Evolutionary conservation across 2,113 vertebrate genomes (phyloP), one percentile per base, ranked within the genome.

Genomic region (Ophiodon elongatus): DNA sequence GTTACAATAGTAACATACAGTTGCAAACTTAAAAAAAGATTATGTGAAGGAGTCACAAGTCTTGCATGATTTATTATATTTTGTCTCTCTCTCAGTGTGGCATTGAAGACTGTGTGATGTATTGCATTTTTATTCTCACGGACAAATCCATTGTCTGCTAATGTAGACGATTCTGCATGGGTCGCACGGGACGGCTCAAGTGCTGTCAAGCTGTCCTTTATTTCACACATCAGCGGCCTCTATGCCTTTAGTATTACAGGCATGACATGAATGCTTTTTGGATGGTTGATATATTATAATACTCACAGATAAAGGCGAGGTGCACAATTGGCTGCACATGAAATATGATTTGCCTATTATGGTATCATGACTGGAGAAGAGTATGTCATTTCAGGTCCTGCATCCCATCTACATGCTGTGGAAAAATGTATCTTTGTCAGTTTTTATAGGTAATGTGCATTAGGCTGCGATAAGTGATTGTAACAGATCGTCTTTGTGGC

Each of bases 61-160:
- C 72, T 41, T 27, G 63, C 69, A 67, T 85, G 86, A 91, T 93
- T 87, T 88, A 91, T 92, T 82, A 79, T 72, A 60, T 43, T 88
- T 82, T 82, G 67, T 76, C 77, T 67, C 73, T 63, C 17, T 77
- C 63, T 66, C 78, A 73, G 82, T 89, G 82, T 92, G 79, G 23
- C 77, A 78, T 35, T 85, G 86, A 87, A 64, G 65, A 83, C 79
- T 37, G 60, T 71, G 79, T 85, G 88, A 91, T 89, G 76, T 68
- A 89, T 85, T 81, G 66, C 19, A 29, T 85, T 91, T 59, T 88
- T 79, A 80, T 77, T 87, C 82, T 84, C 78, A 62, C 73, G 31
- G 84, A 85, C 68, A 89, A 80, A 82, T 80, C 77, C 77, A 92
- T 89, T 88, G 89, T 93, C 78, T 86, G 80, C 57, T 78, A 86